Evolutionary conservation across 2,113 vertebrate genomes (phyloP).

Genomic region (Tupaia tana): DNA sequence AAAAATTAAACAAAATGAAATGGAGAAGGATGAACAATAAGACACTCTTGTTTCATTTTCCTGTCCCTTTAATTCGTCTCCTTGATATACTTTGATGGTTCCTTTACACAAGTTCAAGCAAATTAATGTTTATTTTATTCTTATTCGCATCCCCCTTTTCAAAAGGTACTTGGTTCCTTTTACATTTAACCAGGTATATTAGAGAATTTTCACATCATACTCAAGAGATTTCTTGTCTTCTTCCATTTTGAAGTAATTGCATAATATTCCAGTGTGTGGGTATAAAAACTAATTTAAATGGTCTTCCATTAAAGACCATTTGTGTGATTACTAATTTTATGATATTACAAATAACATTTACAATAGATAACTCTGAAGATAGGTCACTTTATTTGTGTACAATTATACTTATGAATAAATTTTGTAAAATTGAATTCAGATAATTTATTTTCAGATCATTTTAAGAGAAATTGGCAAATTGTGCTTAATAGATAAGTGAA

Average conservation of each 20-base stretch:
- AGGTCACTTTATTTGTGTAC: neutral
- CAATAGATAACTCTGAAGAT: neutral
- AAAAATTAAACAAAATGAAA: neutral
- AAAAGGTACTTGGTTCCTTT: neutral
- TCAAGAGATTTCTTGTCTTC: neutral
- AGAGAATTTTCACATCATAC: neutral
- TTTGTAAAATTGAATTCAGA: neutral
- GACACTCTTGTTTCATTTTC: neutral
- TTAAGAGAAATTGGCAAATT: conserved; percentile 37
- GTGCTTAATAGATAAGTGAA: neutral
- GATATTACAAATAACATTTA: neutral
- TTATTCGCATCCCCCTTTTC: neutral
- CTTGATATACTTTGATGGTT: neutral
- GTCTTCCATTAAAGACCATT: neutral
- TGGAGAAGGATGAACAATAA: neutral
- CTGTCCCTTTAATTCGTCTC: neutral
- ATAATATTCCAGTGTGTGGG: neutral
- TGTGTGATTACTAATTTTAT: neutral
- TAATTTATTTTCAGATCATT: neutral
- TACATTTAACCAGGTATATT: neutral
- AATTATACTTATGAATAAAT: conserved; percentile 1
- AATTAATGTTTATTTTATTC: neutral
- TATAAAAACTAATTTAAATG: neutral
- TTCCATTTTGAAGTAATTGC: neutral
- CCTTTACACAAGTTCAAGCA: conserved; percentile 11